These are phyloP conservation scores for Leptinotarsa tumamoca DNA, from an alignment of 2,888 invertebrate species.

Conservation along the genomic window DNA sequence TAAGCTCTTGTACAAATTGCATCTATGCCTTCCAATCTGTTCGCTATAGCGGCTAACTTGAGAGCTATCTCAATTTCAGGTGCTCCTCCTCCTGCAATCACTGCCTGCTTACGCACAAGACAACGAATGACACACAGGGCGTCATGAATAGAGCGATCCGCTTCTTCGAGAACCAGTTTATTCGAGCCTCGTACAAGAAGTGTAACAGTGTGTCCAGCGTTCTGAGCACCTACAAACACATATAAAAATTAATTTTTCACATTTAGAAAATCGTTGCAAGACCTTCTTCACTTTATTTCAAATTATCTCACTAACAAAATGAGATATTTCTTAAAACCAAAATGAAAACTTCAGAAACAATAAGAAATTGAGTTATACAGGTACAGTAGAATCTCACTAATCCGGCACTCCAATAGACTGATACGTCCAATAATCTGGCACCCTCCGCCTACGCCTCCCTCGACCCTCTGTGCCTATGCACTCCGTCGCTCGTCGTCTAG, in stretches of 20 bases:
- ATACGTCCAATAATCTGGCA: too few relatives aligned
- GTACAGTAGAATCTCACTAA: too few relatives aligned
- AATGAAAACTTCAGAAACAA: too few relatives aligned
- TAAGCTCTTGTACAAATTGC: conserved; percentile 96
- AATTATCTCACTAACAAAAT: too few relatives aligned
- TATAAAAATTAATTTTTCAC: neutral
- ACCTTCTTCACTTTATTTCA: too few relatives aligned
- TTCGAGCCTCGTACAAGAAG: conserved; percentile 91
- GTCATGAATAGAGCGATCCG: conserved; percentile 85
- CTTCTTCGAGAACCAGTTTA: conserved; percentile 84
- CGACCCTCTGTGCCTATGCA: too few relatives aligned
- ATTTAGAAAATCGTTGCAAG: too few relatives aligned
- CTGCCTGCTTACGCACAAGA: conserved; percentile 90
- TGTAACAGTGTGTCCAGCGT: conserved; percentile 91
- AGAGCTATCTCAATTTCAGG: conserved; percentile 96
- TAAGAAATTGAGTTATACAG: too few relatives aligned
- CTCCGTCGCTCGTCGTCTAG: too few relatives aligned
- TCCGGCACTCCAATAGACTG: too few relatives aligned
- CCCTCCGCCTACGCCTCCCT: too few relatives aligned
- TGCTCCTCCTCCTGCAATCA: conserved; percentile 97
- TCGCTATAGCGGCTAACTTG: conserved; percentile 82
- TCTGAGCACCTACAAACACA: conserved; percentile 70
- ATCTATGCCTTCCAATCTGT: conserved; percentile 89
- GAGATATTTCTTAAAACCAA: too few relatives aligned
- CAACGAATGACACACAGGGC: conserved; percentile 94